Conservation (phyloP, 92 coral and sea anemone species). For the Palythoa caribaeorum region DNA sequence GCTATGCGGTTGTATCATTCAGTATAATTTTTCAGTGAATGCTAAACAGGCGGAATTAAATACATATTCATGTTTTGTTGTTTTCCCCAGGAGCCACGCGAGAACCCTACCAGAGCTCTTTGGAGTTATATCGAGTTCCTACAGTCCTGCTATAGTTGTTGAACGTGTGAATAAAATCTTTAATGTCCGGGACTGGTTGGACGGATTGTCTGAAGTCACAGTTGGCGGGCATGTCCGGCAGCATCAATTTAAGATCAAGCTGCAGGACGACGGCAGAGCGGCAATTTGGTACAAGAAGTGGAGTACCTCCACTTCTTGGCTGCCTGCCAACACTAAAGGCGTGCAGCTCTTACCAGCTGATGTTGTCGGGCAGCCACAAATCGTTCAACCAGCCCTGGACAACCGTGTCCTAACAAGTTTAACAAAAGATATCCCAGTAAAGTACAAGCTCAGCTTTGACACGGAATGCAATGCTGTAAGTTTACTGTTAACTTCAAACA, state of each 20-base stretch:
- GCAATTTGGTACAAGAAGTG: slow-evolving; percentile 2
- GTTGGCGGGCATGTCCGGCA: background rate
- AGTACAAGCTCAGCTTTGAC: slow-evolving; percentile 10
- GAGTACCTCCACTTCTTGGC: slow-evolving; percentile 11
- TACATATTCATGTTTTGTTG: too few species aligned
- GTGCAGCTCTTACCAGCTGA: background rate
- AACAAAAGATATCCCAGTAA: background rate
- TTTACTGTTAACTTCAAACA: background rate
- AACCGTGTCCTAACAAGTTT: background rate
- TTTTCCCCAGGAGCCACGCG: slow-evolving; percentile 6
- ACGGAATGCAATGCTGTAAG: background rate
- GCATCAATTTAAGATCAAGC: slow-evolving; percentile 23
- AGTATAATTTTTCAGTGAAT: background rate
- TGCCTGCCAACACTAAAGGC: background rate
- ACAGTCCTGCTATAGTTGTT: background rate
- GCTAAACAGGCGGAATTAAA: background rate
- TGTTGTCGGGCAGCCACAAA: background rate
- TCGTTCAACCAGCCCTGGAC: background rate
- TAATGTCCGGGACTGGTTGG: slow-evolving; percentile 15
- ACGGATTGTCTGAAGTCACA: background rate
- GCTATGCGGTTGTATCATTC: background rate
- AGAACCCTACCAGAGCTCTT: background rate
- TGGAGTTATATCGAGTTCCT: background rate
- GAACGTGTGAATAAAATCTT: background rate
- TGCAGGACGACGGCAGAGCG: background rate